Conservation (phyloP, 2,113 vertebrate genomes). For the Seriola dumerili region DNA sequence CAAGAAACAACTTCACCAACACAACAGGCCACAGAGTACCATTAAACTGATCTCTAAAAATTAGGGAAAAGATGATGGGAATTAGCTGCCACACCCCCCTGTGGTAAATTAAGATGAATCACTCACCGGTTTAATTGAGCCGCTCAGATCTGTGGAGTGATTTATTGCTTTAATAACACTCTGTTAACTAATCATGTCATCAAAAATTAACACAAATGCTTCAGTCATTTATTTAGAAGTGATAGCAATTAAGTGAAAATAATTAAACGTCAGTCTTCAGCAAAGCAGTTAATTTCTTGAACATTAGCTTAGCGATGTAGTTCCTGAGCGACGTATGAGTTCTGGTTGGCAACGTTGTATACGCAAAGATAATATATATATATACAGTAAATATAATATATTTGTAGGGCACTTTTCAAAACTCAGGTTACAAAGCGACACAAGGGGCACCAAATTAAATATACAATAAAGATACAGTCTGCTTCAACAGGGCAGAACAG, state of each 20-base stretch:
- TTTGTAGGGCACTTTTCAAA: background rate
- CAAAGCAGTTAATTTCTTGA: background rate
- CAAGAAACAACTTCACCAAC: background rate
- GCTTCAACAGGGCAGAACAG: no score
- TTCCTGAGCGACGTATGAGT: no score
- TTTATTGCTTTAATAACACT: constrained; percentile 20
- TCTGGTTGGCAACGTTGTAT: no score
- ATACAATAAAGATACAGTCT: no score
- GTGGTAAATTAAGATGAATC: constrained; percentile 8
- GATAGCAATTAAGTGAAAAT: background rate
- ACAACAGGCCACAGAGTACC: background rate
- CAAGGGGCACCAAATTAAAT: no score
- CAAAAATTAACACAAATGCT: background rate
- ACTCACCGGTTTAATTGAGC: background rate
- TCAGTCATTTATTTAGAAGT: background rate
- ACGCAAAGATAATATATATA: background rate
- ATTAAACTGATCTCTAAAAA: background rate
- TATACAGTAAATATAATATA: background rate
- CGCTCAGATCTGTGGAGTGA: background rate
- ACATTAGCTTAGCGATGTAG: no score
- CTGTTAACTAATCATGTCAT: background rate
- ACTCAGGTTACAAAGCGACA: no score
- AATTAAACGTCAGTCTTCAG: background rate
- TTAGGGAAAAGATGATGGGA: background rate
- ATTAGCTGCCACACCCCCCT: background rate